These are phyloP conservation scores for Thrips palmi DNA, from an alignment of 1,140 invertebrate species.

Conservation along the genomic window DNA sequence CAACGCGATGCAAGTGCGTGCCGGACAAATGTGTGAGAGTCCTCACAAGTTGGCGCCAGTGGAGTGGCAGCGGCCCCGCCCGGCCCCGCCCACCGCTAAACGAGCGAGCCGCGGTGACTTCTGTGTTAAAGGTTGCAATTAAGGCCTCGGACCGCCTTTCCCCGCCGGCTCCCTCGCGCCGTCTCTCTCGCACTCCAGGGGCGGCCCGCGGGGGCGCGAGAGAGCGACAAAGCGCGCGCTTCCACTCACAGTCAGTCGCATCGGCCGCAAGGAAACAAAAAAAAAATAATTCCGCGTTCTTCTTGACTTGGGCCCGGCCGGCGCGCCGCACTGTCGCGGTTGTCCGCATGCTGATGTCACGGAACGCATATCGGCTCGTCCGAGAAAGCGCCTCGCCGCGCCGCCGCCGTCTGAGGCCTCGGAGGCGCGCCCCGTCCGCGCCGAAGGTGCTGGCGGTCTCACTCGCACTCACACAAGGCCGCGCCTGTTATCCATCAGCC, in stretches of 20 bases:
- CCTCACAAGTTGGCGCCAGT: background rate
- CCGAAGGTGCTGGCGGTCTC: too few relatives aligned
- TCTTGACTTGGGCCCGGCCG: too few relatives aligned
- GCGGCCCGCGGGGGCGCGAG: conserved; percentile 7
- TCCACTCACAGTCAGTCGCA: conserved; percentile 6
- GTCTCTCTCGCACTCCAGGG: conserved; percentile 2
- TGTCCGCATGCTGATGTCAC: too few relatives aligned
- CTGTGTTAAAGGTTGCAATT: background rate
- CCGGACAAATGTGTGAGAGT: background rate
- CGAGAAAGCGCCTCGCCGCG: too few relatives aligned
- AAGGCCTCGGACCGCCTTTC: background rate
- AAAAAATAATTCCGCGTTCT: too few relatives aligned
- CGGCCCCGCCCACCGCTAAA: background rate
- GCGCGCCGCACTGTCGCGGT: too few relatives aligned
- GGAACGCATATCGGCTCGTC: too few relatives aligned
- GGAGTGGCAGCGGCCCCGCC: background rate
- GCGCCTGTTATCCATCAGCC: too few relatives aligned
- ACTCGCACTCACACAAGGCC: too few relatives aligned
- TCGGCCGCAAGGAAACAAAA: conserved; percentile 3
- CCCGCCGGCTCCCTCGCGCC: background rate
- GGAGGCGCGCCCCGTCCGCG: too few relatives aligned
- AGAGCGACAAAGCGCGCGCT: background rate
- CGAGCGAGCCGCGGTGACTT: conserved; percentile 1
- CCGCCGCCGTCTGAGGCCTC: too few relatives aligned
- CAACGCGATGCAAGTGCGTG: too few relatives aligned